phyloP scores from a whole-genome alignment of 2,888 invertebrate genomes.

The Meta bourneti region DNA sequence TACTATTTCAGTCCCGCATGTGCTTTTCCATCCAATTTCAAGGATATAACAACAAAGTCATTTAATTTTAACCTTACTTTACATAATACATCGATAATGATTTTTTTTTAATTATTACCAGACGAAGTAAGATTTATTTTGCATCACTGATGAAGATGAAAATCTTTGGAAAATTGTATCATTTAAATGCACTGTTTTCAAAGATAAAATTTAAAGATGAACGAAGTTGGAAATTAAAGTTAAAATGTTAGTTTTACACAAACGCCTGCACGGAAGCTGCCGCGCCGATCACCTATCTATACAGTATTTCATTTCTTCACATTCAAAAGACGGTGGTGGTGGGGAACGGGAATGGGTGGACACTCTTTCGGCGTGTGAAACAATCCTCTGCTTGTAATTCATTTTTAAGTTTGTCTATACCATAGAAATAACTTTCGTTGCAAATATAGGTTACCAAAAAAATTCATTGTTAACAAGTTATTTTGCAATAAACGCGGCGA shows the following conservation, averaged over 20 bases:
- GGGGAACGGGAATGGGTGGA: too few relatives aligned
- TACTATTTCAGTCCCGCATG: conserved; percentile 31
- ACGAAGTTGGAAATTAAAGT: not conserved
- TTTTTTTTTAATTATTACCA: too few relatives aligned
- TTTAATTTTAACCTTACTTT: not conserved
- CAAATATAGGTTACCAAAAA: too few relatives aligned
- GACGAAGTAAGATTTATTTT: not conserved
- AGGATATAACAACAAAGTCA: not conserved
- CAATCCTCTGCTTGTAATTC: too few relatives aligned
- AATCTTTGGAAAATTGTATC: not conserved
- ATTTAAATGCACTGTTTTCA: too few relatives aligned
- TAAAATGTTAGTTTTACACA: conserved; percentile 4
- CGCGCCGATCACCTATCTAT: conserved; percentile 37
- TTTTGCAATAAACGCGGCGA: too few relatives aligned
- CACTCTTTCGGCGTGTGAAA: too few relatives aligned
- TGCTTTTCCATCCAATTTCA: not conserved
- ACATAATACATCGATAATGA: not conserved
- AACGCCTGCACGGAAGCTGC: conserved; percentile 49
- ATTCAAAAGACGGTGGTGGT: too few relatives aligned
- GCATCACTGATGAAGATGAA: not conserved
- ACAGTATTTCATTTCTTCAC: not conserved
- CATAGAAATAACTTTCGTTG: too few relatives aligned
- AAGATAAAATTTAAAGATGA: conserved; percentile 21
- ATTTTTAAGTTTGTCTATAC: too few relatives aligned
- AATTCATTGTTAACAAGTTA: too few relatives aligned